Conservation (phyloP, 2,888 invertebrate genomes). For the Chloroclysta siterata region DNA sequence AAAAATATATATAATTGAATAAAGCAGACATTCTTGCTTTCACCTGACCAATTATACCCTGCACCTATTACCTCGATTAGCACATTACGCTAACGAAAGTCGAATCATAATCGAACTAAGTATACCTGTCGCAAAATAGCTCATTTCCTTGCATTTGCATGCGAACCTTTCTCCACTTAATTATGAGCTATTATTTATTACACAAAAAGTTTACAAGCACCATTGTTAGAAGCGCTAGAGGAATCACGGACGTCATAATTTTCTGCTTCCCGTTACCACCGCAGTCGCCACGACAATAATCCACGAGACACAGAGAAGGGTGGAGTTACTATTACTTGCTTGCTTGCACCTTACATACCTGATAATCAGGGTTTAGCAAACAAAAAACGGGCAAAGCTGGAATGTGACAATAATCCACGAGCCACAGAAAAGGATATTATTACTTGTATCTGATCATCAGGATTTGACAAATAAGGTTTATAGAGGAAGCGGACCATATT, state of each 20-base stretch:
- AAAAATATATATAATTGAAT: too few species aligned
- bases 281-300: constrained; percentile 68
- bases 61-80: constrained; percentile 2
- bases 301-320: constrained; percentile 38
- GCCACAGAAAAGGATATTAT: not conserved
- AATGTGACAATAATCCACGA: too few species aligned
- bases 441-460: constrained; percentile 25
- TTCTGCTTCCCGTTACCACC: constrained; percentile 73
- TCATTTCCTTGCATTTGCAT: constrained; percentile 26
- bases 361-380: constrained; percentile 22
- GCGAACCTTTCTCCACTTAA: constrained; percentile 17
- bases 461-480: not conserved
- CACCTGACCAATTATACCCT: constrained; percentile 1
- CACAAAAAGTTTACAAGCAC: constrained; percentile 15
- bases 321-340: constrained; percentile 20
- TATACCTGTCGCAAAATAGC: constrained; percentile 13
- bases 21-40: not conserved
- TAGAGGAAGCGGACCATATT: too few species aligned
- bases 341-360: constrained; percentile 9
- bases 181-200: constrained; percentile 13
- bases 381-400: not conserved
- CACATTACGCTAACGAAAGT: constrained; percentile 11
- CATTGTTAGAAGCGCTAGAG: constrained; percentile 18
- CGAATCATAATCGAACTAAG: not conserved
- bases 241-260: constrained; percentile 66